Evolutionary conservation across 1,140 invertebrate genomes (phyloP).

Genomic region (Spodoptera frugiperda): DNA sequence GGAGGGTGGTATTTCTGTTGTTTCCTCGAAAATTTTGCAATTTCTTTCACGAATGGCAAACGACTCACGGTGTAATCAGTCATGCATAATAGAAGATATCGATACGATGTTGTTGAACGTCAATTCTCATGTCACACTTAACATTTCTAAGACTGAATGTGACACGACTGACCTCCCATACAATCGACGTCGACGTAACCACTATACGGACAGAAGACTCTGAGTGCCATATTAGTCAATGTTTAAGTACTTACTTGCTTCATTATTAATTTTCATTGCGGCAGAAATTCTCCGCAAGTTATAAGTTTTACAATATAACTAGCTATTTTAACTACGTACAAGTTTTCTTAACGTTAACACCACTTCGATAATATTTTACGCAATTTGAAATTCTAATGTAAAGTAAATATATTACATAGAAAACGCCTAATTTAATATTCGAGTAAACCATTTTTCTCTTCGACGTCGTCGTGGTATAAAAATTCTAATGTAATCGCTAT

Average conservation of each 20-base stretch:
- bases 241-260: no score
- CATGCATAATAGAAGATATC: conserved; percentile 21
- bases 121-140: conserved; percentile 29
- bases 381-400: conserved; percentile 40
- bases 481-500: conserved; percentile 49
- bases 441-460: conserved; percentile 40
- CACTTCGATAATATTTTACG: conserved; percentile 3
- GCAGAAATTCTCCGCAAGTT: no score
- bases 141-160: neutral
- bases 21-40: conserved; percentile 67
- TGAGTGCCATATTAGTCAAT: no score
- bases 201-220: neutral
- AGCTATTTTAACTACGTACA: neutral
- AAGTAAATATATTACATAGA: conserved; percentile 36
- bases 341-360: conserved; percentile 20
- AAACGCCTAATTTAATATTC: conserved; percentile 49
- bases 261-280: no score
- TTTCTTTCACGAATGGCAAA: conserved; percentile 49
- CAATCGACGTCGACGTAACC: neutral
- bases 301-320: no score
- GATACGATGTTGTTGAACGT: neutral
- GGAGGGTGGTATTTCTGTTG: conserved; percentile 68
- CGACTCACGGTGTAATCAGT: conserved; percentile 27
- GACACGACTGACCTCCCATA: conserved; percentile 13
- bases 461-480: conserved; percentile 39